Evolutionary conservation across 2,113 vertebrate species (phyloP), one percentile per base, ranked within the genome.

Genomic region (Xenopus borealis): DNA sequence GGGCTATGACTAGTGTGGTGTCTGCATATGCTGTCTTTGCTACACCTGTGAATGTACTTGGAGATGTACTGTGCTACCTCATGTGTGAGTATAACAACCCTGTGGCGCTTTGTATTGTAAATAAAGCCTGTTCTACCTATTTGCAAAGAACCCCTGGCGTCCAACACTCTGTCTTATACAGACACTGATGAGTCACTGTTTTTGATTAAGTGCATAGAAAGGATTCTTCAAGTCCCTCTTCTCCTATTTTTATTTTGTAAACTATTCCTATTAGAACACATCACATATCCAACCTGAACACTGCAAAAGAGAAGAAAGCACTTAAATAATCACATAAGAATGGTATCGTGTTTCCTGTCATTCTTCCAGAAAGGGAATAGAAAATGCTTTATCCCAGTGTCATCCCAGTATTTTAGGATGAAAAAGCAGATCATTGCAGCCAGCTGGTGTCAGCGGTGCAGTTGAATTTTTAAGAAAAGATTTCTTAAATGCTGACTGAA

Each of bases 341-440:
- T 69, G 78, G 66, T 58, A 66, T 69, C 63, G 80, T 82, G 72
- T 78, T 45, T 72, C 66, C 78, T 82, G 72, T 81, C 79, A 72
- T 63, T 1, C 79, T 62, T 72, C 82, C 79, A 0, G 1, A 12
- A n/a, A 40, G 81, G 74, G 17, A 18, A 50, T 46, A 18, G 44
- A 20, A 63, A 63, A 23, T 0, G 10, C 17, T 19, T 46, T 52
- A 79, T 30, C 10, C 55, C 66, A 30, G 81, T 80, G 78, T 81
- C 78, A 75, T 75, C 45, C 69, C 18, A 72, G 12, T 46, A 47
- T 33, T 3, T 0, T 59, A 65, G 53, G 5, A 58, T 65, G 46
- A 59, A 61, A 55, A 27, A 55, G 19, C 62, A 47, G 69, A 75
- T 81, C 66, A 40, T 78, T 80, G 72, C 72, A 64, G 17, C 78